phyloP scores from a whole-genome alignment of 2,797 vertebrate species.

The Poeciliopsis turneri region DNA sequence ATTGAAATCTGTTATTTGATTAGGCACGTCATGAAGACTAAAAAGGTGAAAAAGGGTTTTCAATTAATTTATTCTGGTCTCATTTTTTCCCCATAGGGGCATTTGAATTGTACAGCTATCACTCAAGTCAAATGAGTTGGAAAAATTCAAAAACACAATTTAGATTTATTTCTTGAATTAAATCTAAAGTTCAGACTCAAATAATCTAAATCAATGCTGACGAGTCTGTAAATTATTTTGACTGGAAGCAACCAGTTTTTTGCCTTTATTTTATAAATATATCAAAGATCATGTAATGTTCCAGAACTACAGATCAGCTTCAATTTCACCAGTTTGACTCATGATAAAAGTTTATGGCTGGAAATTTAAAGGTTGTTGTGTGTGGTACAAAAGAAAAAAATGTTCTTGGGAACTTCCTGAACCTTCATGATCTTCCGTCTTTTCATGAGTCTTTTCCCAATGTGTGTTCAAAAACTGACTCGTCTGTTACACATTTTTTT shows the following conservation, averaged over 20 bases:
- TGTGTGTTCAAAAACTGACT: not conserved
- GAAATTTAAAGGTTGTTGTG: conserved; percentile 8
- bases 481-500: not conserved
- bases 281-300: not conserved
- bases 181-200: not conserved
- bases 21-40: not conserved
- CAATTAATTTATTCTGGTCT: not conserved
- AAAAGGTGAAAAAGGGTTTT: not conserved
- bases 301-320: not conserved
- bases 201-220: not conserved
- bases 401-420: conserved; percentile 28
- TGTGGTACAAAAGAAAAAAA: conserved; percentile 9
- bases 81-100: not conserved
- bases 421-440: conserved; percentile 5
- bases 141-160: not conserved
- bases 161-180: not conserved
- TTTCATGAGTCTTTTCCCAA: conserved; percentile 17
- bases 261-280: not conserved
- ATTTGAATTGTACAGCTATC: not conserved
- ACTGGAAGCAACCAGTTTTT: not conserved
- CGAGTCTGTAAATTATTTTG: not conserved
- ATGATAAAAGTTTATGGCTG: conserved; percentile 6
- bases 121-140: not conserved
- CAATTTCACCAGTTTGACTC: conserved; percentile 2
- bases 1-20: not conserved